phyloP scores from a whole-genome alignment of 2,797 vertebrate species.

The Melanotaenia boesemani region DNA sequence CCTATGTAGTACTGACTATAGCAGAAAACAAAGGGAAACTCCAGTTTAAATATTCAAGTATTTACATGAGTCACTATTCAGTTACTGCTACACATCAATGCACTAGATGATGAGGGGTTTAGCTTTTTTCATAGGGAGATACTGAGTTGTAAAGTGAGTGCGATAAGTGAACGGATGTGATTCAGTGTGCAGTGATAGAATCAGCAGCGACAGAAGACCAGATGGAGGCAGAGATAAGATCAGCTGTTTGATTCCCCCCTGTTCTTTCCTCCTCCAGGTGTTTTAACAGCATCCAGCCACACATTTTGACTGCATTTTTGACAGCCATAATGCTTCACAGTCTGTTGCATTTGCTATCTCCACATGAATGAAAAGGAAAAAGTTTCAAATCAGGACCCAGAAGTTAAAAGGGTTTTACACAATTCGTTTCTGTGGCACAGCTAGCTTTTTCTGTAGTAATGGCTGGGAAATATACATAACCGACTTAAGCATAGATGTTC shows the following conservation, averaged over 20 bases:
- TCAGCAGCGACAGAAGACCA: slow-evolving; percentile 45
- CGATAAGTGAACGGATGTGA: slow-evolving; percentile 57
- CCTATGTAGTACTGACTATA: slow-evolving; percentile 24
- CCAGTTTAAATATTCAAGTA: slow-evolving; percentile 51
- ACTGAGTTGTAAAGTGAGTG: slow-evolving; percentile 56
- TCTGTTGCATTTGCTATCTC: slow-evolving; percentile 29
- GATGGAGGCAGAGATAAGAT: slow-evolving; percentile 53
- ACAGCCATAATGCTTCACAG: slow-evolving; percentile 18
- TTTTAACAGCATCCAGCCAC: slow-evolving; percentile 28
- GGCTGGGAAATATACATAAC: no score
- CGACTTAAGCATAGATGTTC: no score
- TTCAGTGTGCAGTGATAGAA: slow-evolving; percentile 46
- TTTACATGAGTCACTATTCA: slow-evolving; percentile 69
- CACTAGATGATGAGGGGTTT: slow-evolving; percentile 67
- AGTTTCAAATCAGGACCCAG: slow-evolving; percentile 27
- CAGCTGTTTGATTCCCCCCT: slow-evolving; percentile 27
- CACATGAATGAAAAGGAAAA: slow-evolving; percentile 30
- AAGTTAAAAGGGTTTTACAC: not conserved
- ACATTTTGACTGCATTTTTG: slow-evolving; percentile 19
- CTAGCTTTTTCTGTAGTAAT: no score
- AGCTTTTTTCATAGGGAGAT: slow-evolving; percentile 42
- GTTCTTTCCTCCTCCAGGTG: slow-evolving; percentile 26
- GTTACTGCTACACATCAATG: slow-evolving; percentile 65
- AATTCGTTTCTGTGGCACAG: slow-evolving; percentile 13
- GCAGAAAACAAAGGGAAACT: slow-evolving; percentile 25